Conservation (phyloP, 2,113 vertebrate genomes). For the Ploceus nigricollis region DNA sequence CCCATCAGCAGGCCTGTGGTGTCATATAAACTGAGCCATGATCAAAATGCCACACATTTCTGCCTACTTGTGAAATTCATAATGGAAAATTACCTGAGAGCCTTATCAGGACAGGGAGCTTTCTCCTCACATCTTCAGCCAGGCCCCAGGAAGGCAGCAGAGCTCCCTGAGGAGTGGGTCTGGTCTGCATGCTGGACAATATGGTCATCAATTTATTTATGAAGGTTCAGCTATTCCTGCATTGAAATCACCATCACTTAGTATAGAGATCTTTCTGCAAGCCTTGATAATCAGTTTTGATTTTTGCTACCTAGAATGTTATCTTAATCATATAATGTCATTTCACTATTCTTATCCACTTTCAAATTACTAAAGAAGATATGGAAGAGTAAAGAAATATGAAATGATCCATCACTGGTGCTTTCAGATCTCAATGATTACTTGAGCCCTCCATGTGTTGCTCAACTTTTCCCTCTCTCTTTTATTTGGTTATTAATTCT, state of each 20-base stretch:
- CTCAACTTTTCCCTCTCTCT: background rate
- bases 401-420: background rate
- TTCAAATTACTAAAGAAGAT: background rate
- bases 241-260: background rate
- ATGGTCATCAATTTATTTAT: background rate
- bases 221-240: background rate
- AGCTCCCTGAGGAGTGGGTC: background rate
- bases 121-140: background rate
- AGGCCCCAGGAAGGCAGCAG: background rate
- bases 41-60: background rate
- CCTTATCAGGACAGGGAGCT: background rate
- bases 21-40: background rate
- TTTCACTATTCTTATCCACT: background rate
- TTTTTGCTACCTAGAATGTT: background rate
- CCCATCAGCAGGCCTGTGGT: background rate
- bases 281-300: background rate
- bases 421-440: background rate
- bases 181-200: background rate
- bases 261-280: background rate
- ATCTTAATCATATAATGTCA: background rate
- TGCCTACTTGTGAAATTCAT: background rate
- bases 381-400: background rate
- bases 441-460: background rate
- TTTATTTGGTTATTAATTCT: background rate
- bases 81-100: too few relatives aligned